Conservation (phyloP, 2,113 vertebrate genomes). For the Plecotus auritus region DNA sequence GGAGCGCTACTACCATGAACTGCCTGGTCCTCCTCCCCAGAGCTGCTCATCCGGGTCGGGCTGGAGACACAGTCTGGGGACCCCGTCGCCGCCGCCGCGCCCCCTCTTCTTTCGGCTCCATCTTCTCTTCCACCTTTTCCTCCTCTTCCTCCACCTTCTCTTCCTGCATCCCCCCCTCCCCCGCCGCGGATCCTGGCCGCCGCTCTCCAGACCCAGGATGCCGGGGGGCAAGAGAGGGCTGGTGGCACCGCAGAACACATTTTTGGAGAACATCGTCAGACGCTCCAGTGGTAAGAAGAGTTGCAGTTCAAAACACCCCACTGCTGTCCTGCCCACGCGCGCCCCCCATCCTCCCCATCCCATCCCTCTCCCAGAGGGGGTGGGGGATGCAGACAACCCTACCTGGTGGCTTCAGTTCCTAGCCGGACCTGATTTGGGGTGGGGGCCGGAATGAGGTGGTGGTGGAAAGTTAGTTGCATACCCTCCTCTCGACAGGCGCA, state of each 20-base stretch:
- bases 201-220: constrained; percentile 90
- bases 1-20: constrained; percentile 88
- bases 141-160: constrained; percentile 47
- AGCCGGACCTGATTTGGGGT: background rate
- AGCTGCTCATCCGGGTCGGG: constrained; percentile 83
- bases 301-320: constrained; percentile 45
- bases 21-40: constrained; percentile 83
- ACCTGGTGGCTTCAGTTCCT: background rate
- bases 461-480: constrained; percentile 18
- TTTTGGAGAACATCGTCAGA: constrained; percentile 96
- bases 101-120: constrained; percentile 53
- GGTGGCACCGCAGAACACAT: constrained; percentile 98
- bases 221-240: constrained; percentile 98
- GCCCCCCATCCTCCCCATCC: background rate
- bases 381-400: background rate
- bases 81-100: constrained; percentile 68
- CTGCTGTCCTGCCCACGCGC: constrained; percentile 11
- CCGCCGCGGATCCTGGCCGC: constrained; percentile 80
- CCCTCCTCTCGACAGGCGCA: background rate
- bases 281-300: constrained; percentile 92
- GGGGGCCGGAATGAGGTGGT: background rate
- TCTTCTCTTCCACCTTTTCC: constrained; percentile 58
- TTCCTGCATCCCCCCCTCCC: constrained; percentile 72
- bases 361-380: background rate
- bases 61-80: constrained; percentile 74